A percentile compares a stretch with the other conserved stretches of the same genome.
These are phyloP conservation scores for Agriotes lineatus DNA, from an alignment of 2,888 invertebrate genomes.

Conservation along the genomic window DNA sequence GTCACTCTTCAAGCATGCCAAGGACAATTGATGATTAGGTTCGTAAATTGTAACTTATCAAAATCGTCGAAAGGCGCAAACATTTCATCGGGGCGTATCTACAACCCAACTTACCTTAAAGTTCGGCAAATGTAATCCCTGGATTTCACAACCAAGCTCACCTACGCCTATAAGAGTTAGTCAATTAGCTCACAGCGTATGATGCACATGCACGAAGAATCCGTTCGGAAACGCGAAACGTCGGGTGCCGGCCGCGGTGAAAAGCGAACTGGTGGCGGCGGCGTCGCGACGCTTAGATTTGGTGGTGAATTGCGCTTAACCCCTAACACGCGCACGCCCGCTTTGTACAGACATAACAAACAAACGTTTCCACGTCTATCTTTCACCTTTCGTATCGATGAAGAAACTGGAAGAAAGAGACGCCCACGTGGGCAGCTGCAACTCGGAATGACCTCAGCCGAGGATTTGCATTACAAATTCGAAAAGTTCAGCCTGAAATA, in stretches of 20 bases:
- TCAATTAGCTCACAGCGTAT: slow-evolving; percentile 12
- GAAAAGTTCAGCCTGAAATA: slow-evolving; percentile 31
- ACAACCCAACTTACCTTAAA: too few species aligned
- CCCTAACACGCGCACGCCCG: slow-evolving; percentile 32
- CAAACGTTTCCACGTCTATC: slow-evolving; percentile 24
- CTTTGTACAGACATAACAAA: slow-evolving; percentile 27
- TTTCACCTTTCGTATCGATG: slow-evolving; percentile 10
- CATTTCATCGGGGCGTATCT: too few species aligned
- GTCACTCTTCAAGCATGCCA: too few species aligned
- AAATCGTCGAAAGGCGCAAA: too few species aligned
- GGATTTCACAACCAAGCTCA: too few species aligned
- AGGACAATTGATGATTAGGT: too few species aligned
- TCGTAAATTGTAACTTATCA: too few species aligned
- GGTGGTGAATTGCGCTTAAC: slow-evolving; percentile 34
- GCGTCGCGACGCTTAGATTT: slow-evolving; percentile 36
- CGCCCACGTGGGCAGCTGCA: slow-evolving; percentile 10
- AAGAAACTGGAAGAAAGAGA: slow-evolving; percentile 17
- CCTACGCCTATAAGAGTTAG: slow-evolving; percentile 10
- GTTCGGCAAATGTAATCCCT: too few species aligned
- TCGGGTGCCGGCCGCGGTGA: slow-evolving; percentile 8
- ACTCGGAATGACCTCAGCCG: slow-evolving; percentile 27
- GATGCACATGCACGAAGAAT: slow-evolving; percentile 11
- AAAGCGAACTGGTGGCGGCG: slow-evolving; percentile 26
- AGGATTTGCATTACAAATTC: slow-evolving; percentile 33
- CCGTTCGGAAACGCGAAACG: slow-evolving; percentile 10